These are phyloP conservation scores for Trogon melanurus DNA, from an alignment of 2,113 vertebrate species.

Conservation along the genomic window DNA sequence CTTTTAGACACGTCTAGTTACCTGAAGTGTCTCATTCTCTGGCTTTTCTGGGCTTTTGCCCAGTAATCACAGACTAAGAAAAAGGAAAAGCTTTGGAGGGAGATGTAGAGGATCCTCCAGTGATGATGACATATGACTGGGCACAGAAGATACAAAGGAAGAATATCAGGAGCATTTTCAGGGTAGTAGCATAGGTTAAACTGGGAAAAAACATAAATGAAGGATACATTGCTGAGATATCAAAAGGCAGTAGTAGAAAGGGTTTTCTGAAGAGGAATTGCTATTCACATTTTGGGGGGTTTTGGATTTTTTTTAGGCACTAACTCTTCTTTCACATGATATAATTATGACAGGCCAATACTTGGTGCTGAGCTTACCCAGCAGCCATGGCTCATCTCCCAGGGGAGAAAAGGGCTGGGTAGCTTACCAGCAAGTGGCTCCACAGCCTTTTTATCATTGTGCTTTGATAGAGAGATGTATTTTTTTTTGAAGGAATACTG, in stretches of 20 bases:
- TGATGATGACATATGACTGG: fast-evolving
- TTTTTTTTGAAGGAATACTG: background rate
- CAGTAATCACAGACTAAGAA: background rate
- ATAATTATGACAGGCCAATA: background rate
- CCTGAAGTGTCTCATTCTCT: background rate
- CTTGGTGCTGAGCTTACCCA: background rate
- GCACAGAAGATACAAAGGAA: background rate
- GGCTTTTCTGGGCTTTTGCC: background rate
- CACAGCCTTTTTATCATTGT: background rate
- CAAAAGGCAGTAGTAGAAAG: background rate
- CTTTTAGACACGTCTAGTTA: background rate
- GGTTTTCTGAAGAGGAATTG: background rate
- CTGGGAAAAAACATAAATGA: background rate
- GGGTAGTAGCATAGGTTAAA: background rate
- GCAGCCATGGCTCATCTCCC: background rate
- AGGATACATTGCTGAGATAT: background rate
- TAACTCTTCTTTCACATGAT: background rate
- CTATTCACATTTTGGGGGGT: background rate
- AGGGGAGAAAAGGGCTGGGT: background rate
- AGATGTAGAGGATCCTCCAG: background rate
- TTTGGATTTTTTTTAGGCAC: background rate
- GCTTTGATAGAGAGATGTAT: background rate
- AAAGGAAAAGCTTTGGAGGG: background rate
- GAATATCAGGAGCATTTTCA: background rate
- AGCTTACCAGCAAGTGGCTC: background rate